Evolutionary conservation across 2,113 vertebrate genomes (phyloP).

Genomic region (Opisthocomus hoazin): DNA sequence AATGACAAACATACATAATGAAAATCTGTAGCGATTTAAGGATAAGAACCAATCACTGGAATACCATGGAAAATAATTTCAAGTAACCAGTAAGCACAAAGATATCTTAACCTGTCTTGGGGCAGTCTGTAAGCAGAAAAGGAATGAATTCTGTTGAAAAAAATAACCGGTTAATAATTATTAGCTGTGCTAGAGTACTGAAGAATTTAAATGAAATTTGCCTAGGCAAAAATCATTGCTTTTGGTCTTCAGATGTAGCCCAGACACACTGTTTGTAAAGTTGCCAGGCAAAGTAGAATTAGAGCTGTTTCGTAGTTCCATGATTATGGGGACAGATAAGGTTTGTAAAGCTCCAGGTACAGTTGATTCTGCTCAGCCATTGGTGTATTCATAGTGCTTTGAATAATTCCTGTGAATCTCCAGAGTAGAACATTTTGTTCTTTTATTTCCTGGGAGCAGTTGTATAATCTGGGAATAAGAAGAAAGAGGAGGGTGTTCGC

Average conservation of each 20-base stretch:
- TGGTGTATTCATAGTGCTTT: neutral
- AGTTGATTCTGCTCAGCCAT: neutral
- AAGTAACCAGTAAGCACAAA: neutral
- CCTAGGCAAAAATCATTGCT: neutral
- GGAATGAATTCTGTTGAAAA: neutral
- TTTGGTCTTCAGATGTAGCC: neutral
- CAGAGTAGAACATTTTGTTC: neutral
- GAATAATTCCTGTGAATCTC: neutral
- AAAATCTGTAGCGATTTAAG: neutral
- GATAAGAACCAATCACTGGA: neutral
- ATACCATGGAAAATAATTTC: neutral
- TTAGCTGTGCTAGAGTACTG: neutral
- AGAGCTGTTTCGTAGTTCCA: neutral
- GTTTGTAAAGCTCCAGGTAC: neutral
- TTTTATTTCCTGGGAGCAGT: neutral
- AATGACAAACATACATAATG: neutral
- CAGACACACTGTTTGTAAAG: neutral
- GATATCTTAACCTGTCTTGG: neutral
- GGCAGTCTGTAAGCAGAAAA: neutral
- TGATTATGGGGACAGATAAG: neutral
- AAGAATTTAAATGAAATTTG: neutral
- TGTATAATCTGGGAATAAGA: neutral
- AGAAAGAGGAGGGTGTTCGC: neutral
- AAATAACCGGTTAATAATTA: neutral
- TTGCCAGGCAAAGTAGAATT: neutral